A percentile compares a stretch with the other conserved stretches of the same genome.
Evolutionary conservation across 2,888 invertebrate genomes (phyloP).

Genomic region (Aquatica leii): DNA sequence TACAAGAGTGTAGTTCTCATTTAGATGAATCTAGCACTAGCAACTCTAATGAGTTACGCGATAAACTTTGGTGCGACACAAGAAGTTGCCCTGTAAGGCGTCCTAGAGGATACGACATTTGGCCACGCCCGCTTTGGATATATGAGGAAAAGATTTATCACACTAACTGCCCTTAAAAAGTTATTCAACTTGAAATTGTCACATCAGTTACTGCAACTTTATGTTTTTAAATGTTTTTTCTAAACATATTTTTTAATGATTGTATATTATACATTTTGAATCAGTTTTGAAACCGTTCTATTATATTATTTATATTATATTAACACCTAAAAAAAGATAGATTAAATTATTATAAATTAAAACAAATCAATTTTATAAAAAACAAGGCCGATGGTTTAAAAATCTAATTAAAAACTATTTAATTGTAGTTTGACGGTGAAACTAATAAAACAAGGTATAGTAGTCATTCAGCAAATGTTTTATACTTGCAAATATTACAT

Average conservation of each 20-base stretch:
- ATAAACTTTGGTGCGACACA: slow-evolving; percentile 37
- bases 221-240: slow-evolving; percentile 33
- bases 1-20: slow-evolving; percentile 31
- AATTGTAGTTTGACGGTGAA: too few relatives aligned
- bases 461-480: slow-evolving; percentile 12
- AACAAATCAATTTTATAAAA: too few relatives aligned
- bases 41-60: slow-evolving; percentile 43
- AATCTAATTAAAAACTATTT: not conserved
- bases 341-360: too few relatives aligned
- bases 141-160: slow-evolving; percentile 43
- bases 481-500: slow-evolving; percentile 14
- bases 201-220: slow-evolving; percentile 30
- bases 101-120: slow-evolving; percentile 41
- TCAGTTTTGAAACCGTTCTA: too few relatives aligned
- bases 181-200: slow-evolving; percentile 34
- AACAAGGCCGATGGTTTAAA: too few relatives aligned
- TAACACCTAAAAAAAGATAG: too few relatives aligned
- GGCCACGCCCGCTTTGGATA: slow-evolving; percentile 41
- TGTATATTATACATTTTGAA: too few relatives aligned
- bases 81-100: slow-evolving; percentile 42
- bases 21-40: slow-evolving; percentile 35
- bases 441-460: not conserved
- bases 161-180: slow-evolving; percentile 43
- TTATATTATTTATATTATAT: too few relatives aligned
- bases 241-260: too few relatives aligned